phyloP scores from a whole-genome alignment of 2,888 invertebrate genomes.

The Stenchaetothrips biformis region DNA sequence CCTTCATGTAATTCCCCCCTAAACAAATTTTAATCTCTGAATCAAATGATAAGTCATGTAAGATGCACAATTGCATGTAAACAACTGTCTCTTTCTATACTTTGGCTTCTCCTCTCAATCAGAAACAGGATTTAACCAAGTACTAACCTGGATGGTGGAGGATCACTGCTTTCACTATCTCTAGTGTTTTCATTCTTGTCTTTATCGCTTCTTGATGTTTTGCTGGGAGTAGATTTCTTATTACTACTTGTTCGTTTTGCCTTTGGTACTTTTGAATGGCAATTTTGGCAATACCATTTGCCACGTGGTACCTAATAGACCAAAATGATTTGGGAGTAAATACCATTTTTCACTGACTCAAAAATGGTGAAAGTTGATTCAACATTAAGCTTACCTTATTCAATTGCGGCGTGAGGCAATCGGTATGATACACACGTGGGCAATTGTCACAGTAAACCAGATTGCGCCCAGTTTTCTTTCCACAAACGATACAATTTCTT shows the following conservation, averaged over 20 bases:
- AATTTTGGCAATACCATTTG: slow-evolving; percentile 86
- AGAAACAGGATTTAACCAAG: slow-evolving; percentile 15
- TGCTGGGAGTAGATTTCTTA: slow-evolving; percentile 48
- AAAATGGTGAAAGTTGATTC: background rate
- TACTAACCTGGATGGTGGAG: slow-evolving; percentile 52
- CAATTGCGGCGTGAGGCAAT: slow-evolving; percentile 85
- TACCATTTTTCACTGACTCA: background rate
- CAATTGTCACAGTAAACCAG: slow-evolving; percentile 86
- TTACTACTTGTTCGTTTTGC: background rate
- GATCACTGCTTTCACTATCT: slow-evolving; percentile 55
- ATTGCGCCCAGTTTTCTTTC: slow-evolving; percentile 62
- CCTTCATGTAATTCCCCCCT: too few species aligned
- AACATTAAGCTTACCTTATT: slow-evolving; percentile 54
- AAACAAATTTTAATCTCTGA: too few species aligned
- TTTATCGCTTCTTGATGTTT: slow-evolving; percentile 28
- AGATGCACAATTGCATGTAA: too few species aligned
- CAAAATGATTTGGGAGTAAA: background rate
- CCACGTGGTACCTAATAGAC: slow-evolving; percentile 65
- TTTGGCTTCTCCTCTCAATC: too few species aligned
- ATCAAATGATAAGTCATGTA: too few species aligned
- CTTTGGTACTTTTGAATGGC: slow-evolving; percentile 77
- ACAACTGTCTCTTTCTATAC: too few species aligned
- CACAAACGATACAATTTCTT: slow-evolving; percentile 91
- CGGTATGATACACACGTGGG: slow-evolving; percentile 85
- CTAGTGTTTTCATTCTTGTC: slow-evolving; percentile 43